Percentiles rank a stretch among this genome's conserved stretches.
Evolutionary conservation across 2,113 vertebrate genomes (phyloP).

Genomic region (Atractosteus spatula): DNA sequence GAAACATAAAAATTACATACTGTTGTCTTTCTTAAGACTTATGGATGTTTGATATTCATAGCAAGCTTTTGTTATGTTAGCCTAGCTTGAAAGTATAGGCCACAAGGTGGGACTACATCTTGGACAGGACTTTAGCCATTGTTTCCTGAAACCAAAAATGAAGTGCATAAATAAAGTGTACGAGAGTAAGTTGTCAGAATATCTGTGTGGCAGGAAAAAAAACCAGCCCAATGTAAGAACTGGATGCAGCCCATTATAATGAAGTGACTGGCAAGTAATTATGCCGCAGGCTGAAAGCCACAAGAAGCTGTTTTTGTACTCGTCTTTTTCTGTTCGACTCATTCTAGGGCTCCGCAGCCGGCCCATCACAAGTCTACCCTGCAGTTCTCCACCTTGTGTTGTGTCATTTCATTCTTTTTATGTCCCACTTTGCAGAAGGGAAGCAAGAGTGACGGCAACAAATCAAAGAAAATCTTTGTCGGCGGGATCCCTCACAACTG

Average conservation of each 20-base stretch:
- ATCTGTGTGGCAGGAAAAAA: background rate
- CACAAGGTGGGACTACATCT: too few species aligned
- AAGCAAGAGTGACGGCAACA: conserved; percentile 93
- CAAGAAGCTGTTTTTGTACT: background rate
- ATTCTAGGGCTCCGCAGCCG: background rate
- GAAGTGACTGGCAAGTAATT: background rate
- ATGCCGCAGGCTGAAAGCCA: background rate
- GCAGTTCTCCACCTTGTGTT: background rate
- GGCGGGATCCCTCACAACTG: conserved; percentile 99
- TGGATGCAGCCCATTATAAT: background rate
- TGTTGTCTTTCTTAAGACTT: too few species aligned
- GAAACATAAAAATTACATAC: background rate
- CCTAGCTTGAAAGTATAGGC: too few species aligned
- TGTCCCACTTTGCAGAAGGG: conserved; percentile 82
- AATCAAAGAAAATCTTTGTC: conserved; percentile 99
- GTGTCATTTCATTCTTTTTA: background rate
- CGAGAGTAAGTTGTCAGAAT: background rate
- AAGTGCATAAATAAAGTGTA: background rate
- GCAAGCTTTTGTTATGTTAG: too few species aligned
- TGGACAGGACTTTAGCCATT: too few species aligned
- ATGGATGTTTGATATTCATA: too few species aligned
- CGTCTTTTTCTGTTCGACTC: background rate
- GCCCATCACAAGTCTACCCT: background rate
- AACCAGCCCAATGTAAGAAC: background rate
- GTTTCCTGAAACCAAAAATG: too few species aligned